Conservation (phyloP, 2,113 vertebrate genomes). For the Eublepharis macularius region DNA sequence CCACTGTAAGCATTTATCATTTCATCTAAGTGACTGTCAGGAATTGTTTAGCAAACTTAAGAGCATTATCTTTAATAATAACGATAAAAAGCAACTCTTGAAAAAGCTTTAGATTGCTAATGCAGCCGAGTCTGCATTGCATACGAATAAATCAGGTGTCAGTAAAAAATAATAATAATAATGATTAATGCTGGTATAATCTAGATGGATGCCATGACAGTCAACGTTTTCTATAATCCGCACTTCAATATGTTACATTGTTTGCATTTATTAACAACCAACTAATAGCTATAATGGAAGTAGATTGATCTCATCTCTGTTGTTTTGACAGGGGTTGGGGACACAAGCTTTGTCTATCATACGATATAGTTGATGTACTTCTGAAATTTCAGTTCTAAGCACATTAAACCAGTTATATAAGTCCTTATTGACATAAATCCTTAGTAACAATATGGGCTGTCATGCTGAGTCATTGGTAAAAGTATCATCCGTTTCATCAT, state of each 20-base stretch:
- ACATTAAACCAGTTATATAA: background rate
- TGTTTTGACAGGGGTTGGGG: background rate
- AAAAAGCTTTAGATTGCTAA: slow-evolving; percentile 8
- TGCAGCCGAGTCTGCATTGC: background rate
- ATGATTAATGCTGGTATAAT: background rate
- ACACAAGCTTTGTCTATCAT: background rate
- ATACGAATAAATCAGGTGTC: slow-evolving; percentile 31
- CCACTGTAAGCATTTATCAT: background rate
- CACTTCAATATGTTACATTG: background rate
- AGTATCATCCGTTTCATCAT: background rate
- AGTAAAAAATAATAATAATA: background rate
- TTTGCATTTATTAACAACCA: background rate
- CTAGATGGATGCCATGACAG: background rate
- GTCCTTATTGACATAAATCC: background rate
- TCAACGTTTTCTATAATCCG: background rate
- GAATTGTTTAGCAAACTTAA: slow-evolving; percentile 5
- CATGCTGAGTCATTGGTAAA: background rate
- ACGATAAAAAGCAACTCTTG: background rate
- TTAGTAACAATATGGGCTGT: background rate
- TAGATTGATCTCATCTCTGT: background rate
- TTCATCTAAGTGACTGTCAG: slow-evolving; percentile 4
- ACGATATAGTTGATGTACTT: background rate
- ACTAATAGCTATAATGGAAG: background rate
- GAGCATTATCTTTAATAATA: slow-evolving; percentile 21
- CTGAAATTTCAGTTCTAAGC: background rate